Base-by-base conservation (phyloP, 1,140 invertebrate genomes). In the Drosophila pseudoobscura region DNA sequence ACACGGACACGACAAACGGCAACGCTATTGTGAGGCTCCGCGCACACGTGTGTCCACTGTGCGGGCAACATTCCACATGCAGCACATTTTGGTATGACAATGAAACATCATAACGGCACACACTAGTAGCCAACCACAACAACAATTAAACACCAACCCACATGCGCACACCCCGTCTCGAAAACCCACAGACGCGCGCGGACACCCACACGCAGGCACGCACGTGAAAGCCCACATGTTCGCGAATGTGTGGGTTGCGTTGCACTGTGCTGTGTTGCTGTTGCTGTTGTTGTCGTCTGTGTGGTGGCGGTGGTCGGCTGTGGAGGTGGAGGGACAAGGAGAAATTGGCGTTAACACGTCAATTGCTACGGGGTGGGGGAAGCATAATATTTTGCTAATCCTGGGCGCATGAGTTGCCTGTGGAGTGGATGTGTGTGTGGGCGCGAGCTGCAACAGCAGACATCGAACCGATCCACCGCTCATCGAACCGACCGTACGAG, bases 341-440 rank as follows among this genome's bases (percentile, higher is more conserved):
- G 31, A 11, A 39, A 39, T 39, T 39, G 35, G 11, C 35, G 35
- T 4, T 2, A 13, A 11, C 31, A 39, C 35, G 35, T 11, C 35
- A 39, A 13, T 39, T 39, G 31, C 3, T 39, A 39, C 41, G 24
- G 51, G 65, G 71, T 60, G 70, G 64, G 49, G 56, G 53, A 70
- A 66, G 75, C 50, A 41, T 39, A 15, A 54, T 15, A 15, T 39
- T 39, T 39, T 39, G 35, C 9, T 1, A 39, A 39, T 43, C 55
- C 49, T 73, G 68, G 72, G 65, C 31, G 53, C 22, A 44, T 77
- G 58, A 46, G 54, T 39, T 51, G 79, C 31, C 68, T 60, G 73
- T 41, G 74, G 63, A 57, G 53, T 72, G 65, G 44, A 8, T 24
- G 55, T n/a, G 69, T 50, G 26, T 43, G 35, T 39, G 35, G 13